These are phyloP conservation scores for Amphipoea oculea DNA, from an alignment of 2,888 invertebrate species.

Conservation along the genomic window DNA sequence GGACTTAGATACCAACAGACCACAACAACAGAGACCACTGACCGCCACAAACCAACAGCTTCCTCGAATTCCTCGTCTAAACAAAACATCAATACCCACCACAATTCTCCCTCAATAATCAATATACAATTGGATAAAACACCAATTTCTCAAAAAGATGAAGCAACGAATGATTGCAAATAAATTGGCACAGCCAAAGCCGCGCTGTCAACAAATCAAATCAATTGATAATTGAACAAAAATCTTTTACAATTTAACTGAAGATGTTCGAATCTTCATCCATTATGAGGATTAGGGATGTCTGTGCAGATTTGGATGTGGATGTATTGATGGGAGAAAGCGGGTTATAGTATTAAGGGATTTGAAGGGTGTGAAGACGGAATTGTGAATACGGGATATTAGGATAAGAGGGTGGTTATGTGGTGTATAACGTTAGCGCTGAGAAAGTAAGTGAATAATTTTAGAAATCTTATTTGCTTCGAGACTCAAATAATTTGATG, in stretches of 20 bases:
- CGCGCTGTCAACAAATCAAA: slow-evolving; percentile 69
- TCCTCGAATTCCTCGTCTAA: not conserved
- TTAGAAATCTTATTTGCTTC: not conserved
- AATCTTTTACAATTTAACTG: slow-evolving; percentile 78
- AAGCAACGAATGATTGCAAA: slow-evolving; percentile 58
- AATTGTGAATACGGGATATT: slow-evolving; percentile 38
- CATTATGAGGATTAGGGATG: slow-evolving; percentile 84
- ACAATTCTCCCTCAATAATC: slow-evolving; percentile 42
- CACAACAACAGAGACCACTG: not conserved
- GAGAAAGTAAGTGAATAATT: not conserved
- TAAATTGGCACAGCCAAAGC: slow-evolving; percentile 55
- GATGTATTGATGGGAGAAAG: slow-evolving; percentile 48
- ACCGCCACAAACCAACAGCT: not conserved
- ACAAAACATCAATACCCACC: slow-evolving; percentile 7
- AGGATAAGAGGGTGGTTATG: slow-evolving; percentile 1
- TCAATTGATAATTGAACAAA: slow-evolving; percentile 79
- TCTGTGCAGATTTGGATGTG: slow-evolving; percentile 71
- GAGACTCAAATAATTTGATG: not conserved
- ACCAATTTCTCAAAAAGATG: slow-evolving; percentile 34
- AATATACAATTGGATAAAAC: slow-evolving; percentile 53
- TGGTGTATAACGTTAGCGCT: not conserved
- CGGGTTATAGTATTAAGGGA: slow-evolving; percentile 57
- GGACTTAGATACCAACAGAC: not conserved
- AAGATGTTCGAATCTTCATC: slow-evolving; percentile 80
- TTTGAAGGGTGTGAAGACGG: slow-evolving; percentile 35